These are phyloP conservation scores for Helostoma temminkii DNA, from an alignment of 2,797 vertebrate species.

Conservation along the genomic window DNA sequence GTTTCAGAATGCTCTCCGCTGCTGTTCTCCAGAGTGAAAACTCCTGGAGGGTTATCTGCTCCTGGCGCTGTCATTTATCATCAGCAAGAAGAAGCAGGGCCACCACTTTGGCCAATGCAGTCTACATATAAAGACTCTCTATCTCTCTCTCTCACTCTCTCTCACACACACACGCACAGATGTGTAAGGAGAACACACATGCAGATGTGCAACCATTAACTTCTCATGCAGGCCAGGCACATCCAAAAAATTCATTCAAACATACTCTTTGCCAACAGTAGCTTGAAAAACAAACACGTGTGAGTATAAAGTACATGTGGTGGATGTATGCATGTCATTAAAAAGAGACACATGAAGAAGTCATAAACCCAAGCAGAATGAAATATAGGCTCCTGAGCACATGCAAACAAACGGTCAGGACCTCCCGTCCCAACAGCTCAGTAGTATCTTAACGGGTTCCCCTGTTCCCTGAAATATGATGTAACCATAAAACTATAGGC, in stretches of 20 bases:
- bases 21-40: slow-evolving; percentile 88
- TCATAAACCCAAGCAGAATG: slow-evolving; percentile 62
- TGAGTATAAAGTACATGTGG: slow-evolving; percentile 40
- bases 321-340: slow-evolving; percentile 59
- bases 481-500: slow-evolving; percentile 85
- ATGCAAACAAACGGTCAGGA: slow-evolving; percentile 65
- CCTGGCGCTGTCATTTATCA: slow-evolving; percentile 98
- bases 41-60: slow-evolving; percentile 98
- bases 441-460: slow-evolving; percentile 82
- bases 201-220: slow-evolving; percentile 45
- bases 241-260: slow-evolving; percentile 7
- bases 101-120: slow-evolving; percentile 56
- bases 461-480: slow-evolving; percentile 85
- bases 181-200: slow-evolving; percentile 45
- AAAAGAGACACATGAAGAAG: slow-evolving; percentile 64
- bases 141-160: slow-evolving; percentile 37
- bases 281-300: slow-evolving; percentile 45
- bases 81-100: slow-evolving; percentile 78
- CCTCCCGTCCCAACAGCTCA: slow-evolving; percentile 82
- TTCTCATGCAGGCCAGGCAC: background rate
- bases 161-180: slow-evolving; percentile 45
- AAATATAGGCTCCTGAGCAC: slow-evolving; percentile 61
- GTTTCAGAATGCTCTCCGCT: slow-evolving; percentile 97
- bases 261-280: slow-evolving; percentile 16
- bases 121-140: slow-evolving; percentile 31